phyloP scores from a whole-genome alignment of 2,113 vertebrate genomes.

The Ornithorhynchus anatinus region DNA sequence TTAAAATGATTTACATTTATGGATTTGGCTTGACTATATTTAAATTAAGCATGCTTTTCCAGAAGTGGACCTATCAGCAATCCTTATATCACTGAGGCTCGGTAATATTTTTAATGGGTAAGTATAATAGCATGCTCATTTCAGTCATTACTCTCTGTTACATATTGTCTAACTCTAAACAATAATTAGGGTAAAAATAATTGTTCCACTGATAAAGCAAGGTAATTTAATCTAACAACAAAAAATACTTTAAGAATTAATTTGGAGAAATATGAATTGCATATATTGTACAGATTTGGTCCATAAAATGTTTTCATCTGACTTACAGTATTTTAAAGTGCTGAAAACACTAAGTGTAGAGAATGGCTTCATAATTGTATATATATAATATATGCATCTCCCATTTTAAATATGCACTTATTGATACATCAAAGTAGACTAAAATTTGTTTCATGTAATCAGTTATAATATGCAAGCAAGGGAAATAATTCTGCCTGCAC shows the following conservation, averaged over 20 bases:
- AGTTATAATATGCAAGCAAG: too few relatives aligned
- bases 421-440: too few relatives aligned
- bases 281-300: slow-evolving; percentile 44
- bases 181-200: slow-evolving; percentile 42
- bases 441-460: too few relatives aligned
- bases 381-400: slow-evolving; percentile 14
- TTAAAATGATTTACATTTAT: background rate
- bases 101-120: slow-evolving; percentile 35
- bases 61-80: slow-evolving; percentile 21
- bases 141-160: slow-evolving; percentile 34
- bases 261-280: slow-evolving; percentile 50
- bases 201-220: slow-evolving; percentile 14
- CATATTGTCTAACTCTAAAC: slow-evolving; percentile 30
- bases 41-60: slow-evolving; percentile 37
- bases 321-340: slow-evolving; percentile 31
- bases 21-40: background rate
- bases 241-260: slow-evolving; percentile 51
- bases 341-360: background rate
- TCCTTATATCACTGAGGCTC: slow-evolving; percentile 9
- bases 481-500: background rate
- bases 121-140: background rate
- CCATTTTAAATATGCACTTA: too few relatives aligned
- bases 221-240: slow-evolving; percentile 41
- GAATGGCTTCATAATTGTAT: slow-evolving; percentile 17
- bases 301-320: slow-evolving; percentile 42